Conservation (phyloP, 2,113 vertebrate species). For the Rhinolophus ferrumequinum region DNA sequence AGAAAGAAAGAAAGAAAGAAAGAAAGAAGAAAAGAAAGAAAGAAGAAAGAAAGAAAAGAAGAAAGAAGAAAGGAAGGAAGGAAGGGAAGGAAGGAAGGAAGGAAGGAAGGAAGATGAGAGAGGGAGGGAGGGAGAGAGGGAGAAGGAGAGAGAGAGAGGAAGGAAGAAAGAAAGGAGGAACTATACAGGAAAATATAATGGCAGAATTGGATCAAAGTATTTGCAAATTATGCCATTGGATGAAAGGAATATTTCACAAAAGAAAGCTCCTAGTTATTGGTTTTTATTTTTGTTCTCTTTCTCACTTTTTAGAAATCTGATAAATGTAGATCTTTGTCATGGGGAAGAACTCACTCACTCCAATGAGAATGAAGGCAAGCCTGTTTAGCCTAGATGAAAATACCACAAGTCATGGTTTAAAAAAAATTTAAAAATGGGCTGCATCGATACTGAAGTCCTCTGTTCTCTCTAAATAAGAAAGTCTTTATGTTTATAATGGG, state of each 20-base stretch:
- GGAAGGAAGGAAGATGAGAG: too few relatives aligned
- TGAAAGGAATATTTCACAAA: slow-evolving; percentile 12
- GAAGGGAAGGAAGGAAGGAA: too few relatives aligned
- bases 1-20: too few relatives aligned
- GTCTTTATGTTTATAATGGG: not conserved
- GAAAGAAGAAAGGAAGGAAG: too few relatives aligned
- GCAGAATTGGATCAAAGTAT: slow-evolving; percentile 43
- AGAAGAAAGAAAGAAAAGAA: too few relatives aligned
- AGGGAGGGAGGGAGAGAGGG: too few relatives aligned
- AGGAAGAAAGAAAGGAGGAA: slow-evolving; percentile 11
- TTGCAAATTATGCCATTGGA: not conserved
- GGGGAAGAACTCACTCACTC: not conserved
- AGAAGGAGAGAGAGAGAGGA: too few relatives aligned
- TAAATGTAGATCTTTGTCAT: not conserved
- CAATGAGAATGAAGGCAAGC: not conserved
- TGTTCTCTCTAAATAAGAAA: slow-evolving; percentile 38
- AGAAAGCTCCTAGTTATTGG: not conserved
- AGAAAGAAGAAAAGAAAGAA: too few relatives aligned
- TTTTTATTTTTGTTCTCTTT: not conserved
- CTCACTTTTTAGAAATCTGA: not conserved
- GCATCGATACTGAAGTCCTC: not conserved
- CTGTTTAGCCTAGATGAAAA: slow-evolving; percentile 6
- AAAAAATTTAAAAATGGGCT: not conserved
- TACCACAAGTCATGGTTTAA: slow-evolving; percentile 26
- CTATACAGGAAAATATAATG: not conserved